Base-by-base conservation (phyloP, 35 echinoderm and acorn worm genomes). In the Lytechinus pictus region DNA sequence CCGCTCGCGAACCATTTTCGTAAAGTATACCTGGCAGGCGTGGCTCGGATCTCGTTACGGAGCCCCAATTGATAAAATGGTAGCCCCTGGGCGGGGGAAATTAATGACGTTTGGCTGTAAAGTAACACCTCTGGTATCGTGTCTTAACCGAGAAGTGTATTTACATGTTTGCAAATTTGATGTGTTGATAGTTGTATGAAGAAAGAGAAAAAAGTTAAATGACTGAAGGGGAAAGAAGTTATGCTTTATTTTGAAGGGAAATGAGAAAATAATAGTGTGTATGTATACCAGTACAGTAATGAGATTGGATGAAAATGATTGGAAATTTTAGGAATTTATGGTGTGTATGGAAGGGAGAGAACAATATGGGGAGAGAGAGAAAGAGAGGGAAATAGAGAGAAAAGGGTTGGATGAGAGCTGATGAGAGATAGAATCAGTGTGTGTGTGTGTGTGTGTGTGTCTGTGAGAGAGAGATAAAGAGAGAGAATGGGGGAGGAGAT, bases 81-180 rank as follows among this genome's bases (percentile, higher is more conserved):
- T 79, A 79, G 66, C 66, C 66, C 66, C 66, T 24, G 66, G 66
- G n/a, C 19, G 66, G 14, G 66, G 8, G 66, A 79, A 79, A 79
- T 79, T 79, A 79, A 79, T 79, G 66, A 79, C 66, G 66, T 79
- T 79, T 79, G 66, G 66, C 66, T 79, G 66, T n/a, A 24, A 79
- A 79, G 66, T 79, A 79, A 79, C n/a, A 24, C 66, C 66, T 79
- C n/a, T 79, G 19, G 66, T 79, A 79, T n/a, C 66, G n/a, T 24
- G 66, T 79, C 19, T 79, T 79, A 79, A 79, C n/a, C 19, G 4
- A 79, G 66, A 79, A 79, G 66, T 79, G 66, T 79, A 79, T 79
- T 79, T 79, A 79, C 66, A 79, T 79, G 66, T 79, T 79, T 79
- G 66, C 66, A 79, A 79, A 79, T 79, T 79, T 79, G 66, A 79